Base-by-base conservation (phyloP, 2,797 vertebrate genomes). In the Argyrosomus regius region DNA sequence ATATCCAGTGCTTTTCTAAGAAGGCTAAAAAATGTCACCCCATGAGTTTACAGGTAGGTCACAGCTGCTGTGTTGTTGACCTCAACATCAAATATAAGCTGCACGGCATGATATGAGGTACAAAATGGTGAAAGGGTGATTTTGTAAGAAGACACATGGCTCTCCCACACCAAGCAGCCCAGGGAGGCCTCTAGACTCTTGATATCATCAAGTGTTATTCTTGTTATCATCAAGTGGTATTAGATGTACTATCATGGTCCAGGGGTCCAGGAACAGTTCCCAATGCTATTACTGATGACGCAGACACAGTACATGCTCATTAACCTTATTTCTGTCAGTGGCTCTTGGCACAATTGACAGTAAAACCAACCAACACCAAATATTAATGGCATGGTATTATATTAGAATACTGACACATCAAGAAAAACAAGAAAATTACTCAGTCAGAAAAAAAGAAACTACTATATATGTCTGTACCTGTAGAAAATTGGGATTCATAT, bases 401-500 rank as follows among this genome's bases (percentile, higher is more conserved):
- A 53, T 6, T 20, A 16, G 11, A 13, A 69, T 5, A 63, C 9
- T 48, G 9, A 41, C 26, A 65, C 0, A 6, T 26, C 6, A 53
- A 41, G 35, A 49, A 61, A 28, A 75, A 28, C 3, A 18, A 69
- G n/a, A 75, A 52, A n/a, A 45, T 17, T 1, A 56, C 46, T 35
- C 4, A 0, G 13, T 41, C 41, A 39, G 8, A 28, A 66, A 58
- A 46, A 31, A 48, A 41, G 3, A 63, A 48, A 60, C 26, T n/a
- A 26, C 20, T 3, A 3, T 35, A 53, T 64, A 67, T 54, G 54
- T 77, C 20, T 56, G 20, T 48, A 52, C 45, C 16, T 57, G 28
- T 56, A 68, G 13, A 39, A 65, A 73, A 65, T n/a, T 39, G 6
- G 0, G 18, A 62, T 70, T 71, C 22, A 35, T 60, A 62, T 69